phyloP scores from a whole-genome alignment of 1,140 invertebrate genomes.

The Micrasema longulum region DNA sequence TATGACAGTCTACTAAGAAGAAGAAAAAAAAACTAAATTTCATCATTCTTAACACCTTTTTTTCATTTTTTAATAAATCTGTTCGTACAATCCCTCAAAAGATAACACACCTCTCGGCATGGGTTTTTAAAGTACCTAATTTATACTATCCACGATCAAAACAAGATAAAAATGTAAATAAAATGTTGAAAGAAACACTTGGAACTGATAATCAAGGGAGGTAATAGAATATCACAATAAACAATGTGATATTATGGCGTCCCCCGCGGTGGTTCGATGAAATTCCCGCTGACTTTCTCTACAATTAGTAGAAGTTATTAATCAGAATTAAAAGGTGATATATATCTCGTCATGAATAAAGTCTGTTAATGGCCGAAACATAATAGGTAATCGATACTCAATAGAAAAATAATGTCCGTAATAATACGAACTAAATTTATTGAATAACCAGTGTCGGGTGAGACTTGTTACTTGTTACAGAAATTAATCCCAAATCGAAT shows the following conservation, averaged over 20 bases:
- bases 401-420: conserved; percentile 19
- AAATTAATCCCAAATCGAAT: conserved; percentile 10
- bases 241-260: conserved; percentile 5
- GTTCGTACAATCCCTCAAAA: too few relatives aligned
- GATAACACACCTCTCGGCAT: too few relatives aligned
- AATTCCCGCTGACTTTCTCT: conserved; percentile 12
- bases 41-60: too few relatives aligned
- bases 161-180: too few relatives aligned
- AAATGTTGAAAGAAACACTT: too few relatives aligned
- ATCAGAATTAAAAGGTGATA: conserved; percentile 8
- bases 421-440: conserved; percentile 4
- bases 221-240: conserved; percentile 9
- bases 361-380: conserved; percentile 7
- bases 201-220: too few relatives aligned
- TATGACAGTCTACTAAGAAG: too few relatives aligned
- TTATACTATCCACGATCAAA: too few relatives aligned
- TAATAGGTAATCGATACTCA: conserved; percentile 30
- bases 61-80: too few relatives aligned
- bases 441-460: conserved; percentile 1
- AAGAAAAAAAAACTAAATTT: too few relatives aligned
- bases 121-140: too few relatives aligned
- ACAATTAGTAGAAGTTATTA: conserved; percentile 9
- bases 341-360: background rate
- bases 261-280: background rate
- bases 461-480: background rate